Evolutionary conservation across 2,113 vertebrate genomes (phyloP).

Genomic region (Mirounga angustirostris): DNA sequence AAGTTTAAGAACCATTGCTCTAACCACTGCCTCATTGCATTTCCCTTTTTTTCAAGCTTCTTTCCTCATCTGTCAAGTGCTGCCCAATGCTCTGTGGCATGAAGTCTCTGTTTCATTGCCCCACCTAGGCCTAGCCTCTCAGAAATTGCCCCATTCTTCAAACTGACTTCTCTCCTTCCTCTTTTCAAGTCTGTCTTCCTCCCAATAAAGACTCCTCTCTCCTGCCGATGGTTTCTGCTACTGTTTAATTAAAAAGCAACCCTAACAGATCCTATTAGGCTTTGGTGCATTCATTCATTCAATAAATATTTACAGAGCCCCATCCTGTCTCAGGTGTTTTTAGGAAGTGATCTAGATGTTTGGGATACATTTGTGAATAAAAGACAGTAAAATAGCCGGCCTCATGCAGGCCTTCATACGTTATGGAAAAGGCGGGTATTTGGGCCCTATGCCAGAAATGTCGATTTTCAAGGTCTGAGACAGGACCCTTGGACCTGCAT

Average conservation of each 20-base stretch:
- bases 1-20: not conserved
- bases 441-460: not conserved
- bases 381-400: not conserved
- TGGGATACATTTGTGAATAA: not conserved
- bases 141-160: slow-evolving; percentile 15
- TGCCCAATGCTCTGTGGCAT: not conserved
- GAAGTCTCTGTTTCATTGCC: not conserved
- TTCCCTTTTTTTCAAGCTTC: not conserved
- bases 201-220: not conserved
- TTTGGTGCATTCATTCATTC: not conserved
- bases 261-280: not conserved
- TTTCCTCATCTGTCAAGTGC: not conserved
- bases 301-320: not conserved
- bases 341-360: not conserved
- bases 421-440: not conserved
- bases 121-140: not conserved
- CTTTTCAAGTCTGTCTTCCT: not conserved
- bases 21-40: not conserved
- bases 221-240: not conserved
- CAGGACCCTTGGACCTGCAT: not conserved
- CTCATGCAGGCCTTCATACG: not conserved
- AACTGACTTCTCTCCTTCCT: slow-evolving; percentile 24
- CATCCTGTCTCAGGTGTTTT: not conserved
- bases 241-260: not conserved
- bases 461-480: not conserved